Conservation (phyloP, 2,888 invertebrate species). For the Callyntrura guangdongensis region DNA sequence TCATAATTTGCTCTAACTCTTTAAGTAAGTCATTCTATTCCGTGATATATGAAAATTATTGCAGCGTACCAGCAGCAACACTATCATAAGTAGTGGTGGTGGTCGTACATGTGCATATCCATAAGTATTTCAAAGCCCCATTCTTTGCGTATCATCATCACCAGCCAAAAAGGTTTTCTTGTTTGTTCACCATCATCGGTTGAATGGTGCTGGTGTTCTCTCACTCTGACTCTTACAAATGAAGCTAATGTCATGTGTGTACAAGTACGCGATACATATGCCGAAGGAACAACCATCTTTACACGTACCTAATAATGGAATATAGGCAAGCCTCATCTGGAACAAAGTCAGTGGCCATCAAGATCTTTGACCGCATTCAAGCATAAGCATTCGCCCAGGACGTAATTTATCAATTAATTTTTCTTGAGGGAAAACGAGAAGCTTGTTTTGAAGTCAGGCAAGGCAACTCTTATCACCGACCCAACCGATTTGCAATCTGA, state of each 20-base stretch:
- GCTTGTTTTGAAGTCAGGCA: slow-evolving; percentile 45
- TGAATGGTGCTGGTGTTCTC: slow-evolving; percentile 32
- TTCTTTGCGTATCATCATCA: slow-evolving; percentile 67
- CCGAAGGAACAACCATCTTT: neutral
- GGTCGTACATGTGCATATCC: slow-evolving; percentile 56
- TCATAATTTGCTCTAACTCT: slow-evolving; percentile 48
- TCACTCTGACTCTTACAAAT: slow-evolving; percentile 13
- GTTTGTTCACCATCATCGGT: slow-evolving; percentile 65
- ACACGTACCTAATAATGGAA: slow-evolving; percentile 13
- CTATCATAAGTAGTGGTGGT: neutral
- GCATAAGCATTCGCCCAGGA: slow-evolving; percentile 68
- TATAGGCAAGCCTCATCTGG: slow-evolving; percentile 71
- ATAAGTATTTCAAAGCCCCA: slow-evolving; percentile 62
- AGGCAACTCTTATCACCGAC: slow-evolving; percentile 50
- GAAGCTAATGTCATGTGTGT: neutral
- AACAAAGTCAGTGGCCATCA: slow-evolving; percentile 77
- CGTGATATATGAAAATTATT: slow-evolving; percentile 41
- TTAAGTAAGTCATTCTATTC: slow-evolving; percentile 49
- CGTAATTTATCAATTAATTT: slow-evolving; percentile 68
- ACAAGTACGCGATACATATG: slow-evolving; percentile 3
- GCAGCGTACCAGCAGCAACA: slow-evolving; percentile 9
- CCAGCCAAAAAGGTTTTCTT: slow-evolving; percentile 71
- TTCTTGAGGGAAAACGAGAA: slow-evolving; percentile 30
- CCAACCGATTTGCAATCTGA: slow-evolving; percentile 43
- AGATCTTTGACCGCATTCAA: slow-evolving; percentile 78